Evolutionary conservation across 1,140 invertebrate genomes (phyloP), one percentile per base, ranked within the genome.

Genomic region (Zaprionus taronus): DNA sequence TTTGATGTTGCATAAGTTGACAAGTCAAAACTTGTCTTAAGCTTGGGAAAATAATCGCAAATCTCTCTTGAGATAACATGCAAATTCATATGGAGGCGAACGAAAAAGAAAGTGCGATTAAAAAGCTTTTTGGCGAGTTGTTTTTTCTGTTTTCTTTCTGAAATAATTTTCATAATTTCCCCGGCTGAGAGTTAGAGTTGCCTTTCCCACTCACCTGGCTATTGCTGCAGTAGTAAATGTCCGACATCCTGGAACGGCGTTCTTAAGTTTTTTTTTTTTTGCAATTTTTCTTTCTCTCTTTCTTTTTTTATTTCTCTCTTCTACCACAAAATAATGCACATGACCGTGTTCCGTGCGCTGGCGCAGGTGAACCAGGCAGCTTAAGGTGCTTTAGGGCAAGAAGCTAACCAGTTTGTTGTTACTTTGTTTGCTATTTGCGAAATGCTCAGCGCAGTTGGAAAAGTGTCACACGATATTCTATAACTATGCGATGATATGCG

Each of bases 171-270:
- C 20, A 24, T 24, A 51, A 51, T 51, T 51, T 51, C 5, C 4
- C 9, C 20, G 14, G 22, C 36, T 15, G 1, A 24, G 22, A 17
- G 12, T 24, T 7, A 49, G 15, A 17, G 22, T 22, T 17, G 31
- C 24, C 24, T 56, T 9, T 0, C 17, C 0, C 17, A 57, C 74
- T 80, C 61, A 89, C 85, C 85, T 89, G 85, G 73, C 85, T 89
- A 49, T 89, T 89, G 44, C 85, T 89, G 79, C 85, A 89, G n/a
- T 89, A 89, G 77, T 89, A 89, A 77, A 89, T 89, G 85, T 89
- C 85, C 69, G 85, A 89, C 85, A 89, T 89, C 81, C 81, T 89
- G 84, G 66, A 72, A 26, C 65, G 44, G 41, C n/a, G 55, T 31
- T 51, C 26, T 58, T 57, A 5, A 36, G n/a, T 22, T 11, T 12